Base-by-base conservation (phyloP, 2,888 invertebrate genomes). In the Theodoxus fluviatilis region DNA sequence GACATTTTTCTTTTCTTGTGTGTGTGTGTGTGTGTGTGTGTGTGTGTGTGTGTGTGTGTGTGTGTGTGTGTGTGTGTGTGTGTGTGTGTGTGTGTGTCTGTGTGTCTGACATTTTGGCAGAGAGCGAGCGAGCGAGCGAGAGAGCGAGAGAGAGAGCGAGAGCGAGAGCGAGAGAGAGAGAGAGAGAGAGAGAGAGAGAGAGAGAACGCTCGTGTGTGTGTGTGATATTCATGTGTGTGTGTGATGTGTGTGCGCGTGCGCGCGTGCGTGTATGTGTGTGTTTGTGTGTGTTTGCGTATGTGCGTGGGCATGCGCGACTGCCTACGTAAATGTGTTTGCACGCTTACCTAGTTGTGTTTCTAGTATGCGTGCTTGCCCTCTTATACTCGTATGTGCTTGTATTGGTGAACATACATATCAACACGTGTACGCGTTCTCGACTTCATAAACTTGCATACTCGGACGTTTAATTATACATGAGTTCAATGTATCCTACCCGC, bases 21-120 rank as follows among this genome's bases (percentile, higher is more conserved):
- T 4, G 9, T 31, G 59, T 59, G 25, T 59, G 22, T 59, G 28
- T 59, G 28, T 59, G 31, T 22, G 31, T 18, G 1, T 59, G 18
- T 33, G 35, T 61, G 61, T 61, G 61, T 35, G 37, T 61, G 61
- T 18, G 61, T 61, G 61, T 18, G 61, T 61, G 61, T 57, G 57
- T 57, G 57, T 57, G 57, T n/a, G 57, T 57, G 57, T 4, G 57
- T 57, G 57, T n/a, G 57, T 57, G 57, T n/a, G 28, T 57, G 57
- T n/a, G 57, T 57, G n/a, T 28, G 57, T 57, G 57, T n/a, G 57
- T 57, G 57, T 22, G 28, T 28, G 28, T 25, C 31, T 59, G 57
- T 59, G 22, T 9, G 7, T 28, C 15, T 59, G 57, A 12, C 2
- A 12, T 15, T 15, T 31, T 12, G 6, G 3, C 15, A 25, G 28